These are phyloP conservation scores for Cettia cetti DNA, from an alignment of 2,113 vertebrate genomes.

Conservation along the genomic window DNA sequence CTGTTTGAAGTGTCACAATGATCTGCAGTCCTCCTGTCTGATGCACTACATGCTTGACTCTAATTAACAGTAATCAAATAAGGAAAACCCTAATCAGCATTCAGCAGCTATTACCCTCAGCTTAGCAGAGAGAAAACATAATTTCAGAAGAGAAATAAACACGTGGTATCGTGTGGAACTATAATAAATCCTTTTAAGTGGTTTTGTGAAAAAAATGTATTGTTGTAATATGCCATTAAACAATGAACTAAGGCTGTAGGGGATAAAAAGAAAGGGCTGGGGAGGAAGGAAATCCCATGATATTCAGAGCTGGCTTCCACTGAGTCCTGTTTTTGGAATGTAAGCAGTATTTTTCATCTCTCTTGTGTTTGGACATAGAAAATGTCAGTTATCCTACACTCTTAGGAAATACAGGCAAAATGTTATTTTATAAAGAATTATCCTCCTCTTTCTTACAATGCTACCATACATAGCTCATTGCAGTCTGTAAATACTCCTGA, in stretches of 20 bases:
- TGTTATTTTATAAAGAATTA: neutral
- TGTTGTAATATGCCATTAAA: neutral
- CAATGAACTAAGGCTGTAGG: neutral
- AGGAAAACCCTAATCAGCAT: slow-evolving; percentile 55
- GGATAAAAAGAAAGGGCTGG: neutral
- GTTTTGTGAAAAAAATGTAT: neutral
- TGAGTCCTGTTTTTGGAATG: neutral
- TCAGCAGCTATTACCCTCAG: slow-evolving; percentile 40
- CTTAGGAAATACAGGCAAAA: neutral
- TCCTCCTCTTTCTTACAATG: neutral
- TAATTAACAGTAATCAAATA: slow-evolving; percentile 70
- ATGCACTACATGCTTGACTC: slow-evolving; percentile 42
- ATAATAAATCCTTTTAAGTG: neutral
- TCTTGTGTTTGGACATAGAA: neutral
- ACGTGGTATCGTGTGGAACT: neutral
- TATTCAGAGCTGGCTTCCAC: neutral
- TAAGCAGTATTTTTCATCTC: neutral
- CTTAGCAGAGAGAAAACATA: slow-evolving; percentile 18
- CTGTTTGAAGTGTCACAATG: slow-evolving; percentile 59
- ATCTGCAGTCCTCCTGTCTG: slow-evolving; percentile 31
- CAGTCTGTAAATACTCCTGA: neutral
- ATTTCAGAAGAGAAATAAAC: slow-evolving; percentile 44
- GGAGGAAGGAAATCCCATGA: neutral
- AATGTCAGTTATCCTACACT: neutral
- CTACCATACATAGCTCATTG: neutral